Percentiles rank a stretch among this genome's conserved stretches.
phyloP scores from a whole-genome alignment of 2,888 invertebrate genomes.

The Sarcophaga rosellei region DNA sequence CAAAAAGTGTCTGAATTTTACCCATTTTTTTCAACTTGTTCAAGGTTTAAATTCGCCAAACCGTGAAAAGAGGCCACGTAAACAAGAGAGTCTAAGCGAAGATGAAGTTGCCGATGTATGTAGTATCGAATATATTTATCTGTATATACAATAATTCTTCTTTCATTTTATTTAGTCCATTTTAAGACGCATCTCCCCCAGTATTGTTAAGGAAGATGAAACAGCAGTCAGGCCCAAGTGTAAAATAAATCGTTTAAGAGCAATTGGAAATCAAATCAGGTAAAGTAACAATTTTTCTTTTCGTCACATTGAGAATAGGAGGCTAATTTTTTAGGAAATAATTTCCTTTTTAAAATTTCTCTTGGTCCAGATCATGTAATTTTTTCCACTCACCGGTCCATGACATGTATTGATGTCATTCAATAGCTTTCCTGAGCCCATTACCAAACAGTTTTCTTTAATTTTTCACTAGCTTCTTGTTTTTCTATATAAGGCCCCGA shows the following conservation, averaged over 20 bases:
- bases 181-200: conserved; percentile 85
- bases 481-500: too few relatives aligned
- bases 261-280: conserved; percentile 90
- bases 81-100: conserved; percentile 81
- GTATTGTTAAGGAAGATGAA: conserved; percentile 82
- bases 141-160: background rate
- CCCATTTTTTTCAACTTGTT: conserved; percentile 6
- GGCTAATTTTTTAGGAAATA: too few relatives aligned
- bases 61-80: conserved; percentile 76
- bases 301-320: too few relatives aligned
- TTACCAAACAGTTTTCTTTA: too few relatives aligned
- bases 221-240: conserved; percentile 74
- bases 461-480: too few relatives aligned
- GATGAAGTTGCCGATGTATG: conserved; percentile 83
- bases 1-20: background rate
- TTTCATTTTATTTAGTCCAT: conserved; percentile 82
- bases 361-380: too few relatives aligned
- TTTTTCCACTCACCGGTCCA: too few relatives aligned
- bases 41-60: conserved; percentile 74
- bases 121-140: background rate
- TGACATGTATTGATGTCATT: too few relatives aligned
- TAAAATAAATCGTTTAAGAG: conserved; percentile 87
- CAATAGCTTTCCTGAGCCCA: too few relatives aligned
- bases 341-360: too few relatives aligned
- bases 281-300: conserved; percentile 74